Base-by-base conservation (phyloP, 2,888 invertebrate genomes). In the Unio delphinus region DNA sequence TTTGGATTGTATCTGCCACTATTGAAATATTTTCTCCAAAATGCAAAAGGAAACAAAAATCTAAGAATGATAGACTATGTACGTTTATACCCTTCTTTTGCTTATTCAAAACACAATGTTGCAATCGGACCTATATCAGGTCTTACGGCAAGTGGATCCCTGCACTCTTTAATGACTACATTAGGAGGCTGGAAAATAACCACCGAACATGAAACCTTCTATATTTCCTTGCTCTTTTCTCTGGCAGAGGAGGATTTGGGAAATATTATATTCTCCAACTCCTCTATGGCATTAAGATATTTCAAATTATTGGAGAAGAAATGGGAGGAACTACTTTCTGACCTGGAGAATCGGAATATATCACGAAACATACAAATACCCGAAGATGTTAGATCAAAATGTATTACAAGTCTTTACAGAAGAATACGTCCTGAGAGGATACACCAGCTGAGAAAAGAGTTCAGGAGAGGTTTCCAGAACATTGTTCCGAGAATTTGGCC, bases 401-500 rank as follows among this genome's bases (percentile, higher is more conserved):
- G 75, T 17, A 59, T 68, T 7, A 26, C 54, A 4, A 34, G 59
- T 28, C 64, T 80, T 28, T 45, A 55, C 4, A 57, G 66, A 17
- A 60, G 65, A 26, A 60, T 74, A 45, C 60, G 45, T 45, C 15
- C 60, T 6, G 23, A 55, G 1, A 71, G 78, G 20, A 78, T 76
- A 1, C 64, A 59, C 3, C 26, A 60, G 55, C 59, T 80, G 18
- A 71, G 77, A 61, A 23, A 56, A 18, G 74, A 74, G 60, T 74
- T 79, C 34, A 17, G 18, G 18, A 61, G 67, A 18, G 77, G 79
- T 3, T 72, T 75, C 59, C 65, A 66, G 18, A 62, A 65, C 34
- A 77, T 77, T 55, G 72, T 74, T 30, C 71, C 74, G 1, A 64
- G 74, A 11, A 58, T 77, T 30, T 79, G 79, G 79, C 75, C 72